Conservation (phyloP, 2,797 vertebrate species). For the Rhadinocentrus ornatus region DNA sequence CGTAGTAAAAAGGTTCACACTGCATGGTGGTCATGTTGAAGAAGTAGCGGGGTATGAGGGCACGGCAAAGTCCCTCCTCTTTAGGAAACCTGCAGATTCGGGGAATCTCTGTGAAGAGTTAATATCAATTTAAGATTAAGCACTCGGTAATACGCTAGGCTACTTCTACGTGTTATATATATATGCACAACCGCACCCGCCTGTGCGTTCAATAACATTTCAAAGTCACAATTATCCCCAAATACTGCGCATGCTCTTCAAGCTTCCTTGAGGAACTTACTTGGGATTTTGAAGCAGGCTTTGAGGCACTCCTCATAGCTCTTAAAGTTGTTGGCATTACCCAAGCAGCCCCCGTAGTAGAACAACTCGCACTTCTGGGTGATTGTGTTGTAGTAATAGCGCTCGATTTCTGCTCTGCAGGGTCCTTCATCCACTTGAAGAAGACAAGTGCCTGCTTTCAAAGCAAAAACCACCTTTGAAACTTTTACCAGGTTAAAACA, state of each 20-base stretch:
- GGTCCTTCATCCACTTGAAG: slow-evolving; percentile 84
- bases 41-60: slow-evolving; percentile 78
- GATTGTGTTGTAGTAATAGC: slow-evolving; percentile 89
- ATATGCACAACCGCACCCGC: slow-evolving; percentile 11
- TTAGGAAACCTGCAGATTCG: slow-evolving; percentile 85
- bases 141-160: neutral
- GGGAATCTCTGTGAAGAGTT: slow-evolving; percentile 84
- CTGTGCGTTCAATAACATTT: neutral
- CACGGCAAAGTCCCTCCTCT: slow-evolving; percentile 81
- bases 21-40: slow-evolving; percentile 91
- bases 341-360: slow-evolving; percentile 88
- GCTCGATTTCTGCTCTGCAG: slow-evolving; percentile 78
- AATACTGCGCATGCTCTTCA: neutral
- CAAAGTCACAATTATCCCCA: neutral
- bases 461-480: neutral
- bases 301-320: slow-evolving; percentile 84
- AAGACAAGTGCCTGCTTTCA: slow-evolving; percentile 83
- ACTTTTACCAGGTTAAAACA: neutral
- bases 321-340: slow-evolving; percentile 91
- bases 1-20: slow-evolving; percentile 87
- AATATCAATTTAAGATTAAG: neutral
- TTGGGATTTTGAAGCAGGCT: slow-evolving; percentile 88
- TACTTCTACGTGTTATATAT: neutral
- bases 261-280: slow-evolving; percentile 77
- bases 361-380: slow-evolving; percentile 89